phyloP scores from a whole-genome alignment of 2,113 vertebrate genomes.

The Zosterops pallidus region DNA sequence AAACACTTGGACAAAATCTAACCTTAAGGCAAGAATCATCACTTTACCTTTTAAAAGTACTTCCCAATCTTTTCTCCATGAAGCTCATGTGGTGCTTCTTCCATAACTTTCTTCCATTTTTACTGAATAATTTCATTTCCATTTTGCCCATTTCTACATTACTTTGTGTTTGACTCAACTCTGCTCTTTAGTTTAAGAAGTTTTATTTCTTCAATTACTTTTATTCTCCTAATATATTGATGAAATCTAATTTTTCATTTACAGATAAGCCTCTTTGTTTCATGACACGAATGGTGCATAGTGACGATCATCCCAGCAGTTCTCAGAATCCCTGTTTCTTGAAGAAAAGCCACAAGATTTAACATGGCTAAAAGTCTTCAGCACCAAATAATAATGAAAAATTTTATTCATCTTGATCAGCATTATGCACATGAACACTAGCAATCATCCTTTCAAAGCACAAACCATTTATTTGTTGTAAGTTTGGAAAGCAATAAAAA shows the following conservation, averaged over 20 bases:
- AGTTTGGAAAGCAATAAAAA: neutral
- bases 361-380: neutral
- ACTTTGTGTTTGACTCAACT: neutral
- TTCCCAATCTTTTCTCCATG: neutral
- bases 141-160: neutral
- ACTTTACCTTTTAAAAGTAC: neutral
- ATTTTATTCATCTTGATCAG: neutral
- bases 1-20: neutral
- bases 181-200: neutral
- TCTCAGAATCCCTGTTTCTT: neutral
- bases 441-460: neutral
- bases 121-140: neutral
- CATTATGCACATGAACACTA: neutral
- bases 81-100: neutral
- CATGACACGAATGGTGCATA: rapidly evolving
- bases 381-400: neutral
- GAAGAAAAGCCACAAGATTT: neutral
- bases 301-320: neutral
- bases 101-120: neutral
- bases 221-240: neutral
- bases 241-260: neutral
- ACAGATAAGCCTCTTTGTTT: neutral
- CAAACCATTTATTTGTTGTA: neutral
- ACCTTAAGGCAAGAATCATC: neutral
- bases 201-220: neutral